These are phyloP conservation scores for Lasioglossum oenotherae DNA, from an alignment of 2,888 invertebrate species.

Conservation along the genomic window DNA sequence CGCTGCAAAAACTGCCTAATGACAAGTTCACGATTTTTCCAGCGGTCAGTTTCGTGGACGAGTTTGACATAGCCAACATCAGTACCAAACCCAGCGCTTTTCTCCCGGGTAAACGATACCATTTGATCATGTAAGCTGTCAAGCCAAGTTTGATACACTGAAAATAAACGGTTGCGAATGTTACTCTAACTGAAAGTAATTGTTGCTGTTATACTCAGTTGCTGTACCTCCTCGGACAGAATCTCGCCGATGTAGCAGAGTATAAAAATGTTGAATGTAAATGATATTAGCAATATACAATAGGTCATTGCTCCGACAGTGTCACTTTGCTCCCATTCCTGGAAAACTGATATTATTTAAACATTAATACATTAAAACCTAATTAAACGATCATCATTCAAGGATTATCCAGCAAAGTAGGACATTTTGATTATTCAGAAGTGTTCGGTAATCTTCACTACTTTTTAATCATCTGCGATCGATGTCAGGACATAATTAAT, in stretches of 20 bases:
- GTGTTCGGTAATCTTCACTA: not conserved
- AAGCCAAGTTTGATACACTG: constrained; percentile 71
- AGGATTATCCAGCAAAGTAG: not conserved
- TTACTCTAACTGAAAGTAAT: not conserved
- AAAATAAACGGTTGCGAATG: not conserved
- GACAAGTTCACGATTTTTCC: constrained; percentile 77
- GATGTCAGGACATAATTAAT: not conserved
- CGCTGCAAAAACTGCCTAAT: constrained; percentile 72
- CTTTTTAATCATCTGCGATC: not conserved
- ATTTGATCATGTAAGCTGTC: constrained; percentile 75
- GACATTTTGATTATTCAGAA: not conserved
- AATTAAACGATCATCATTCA: not conserved
- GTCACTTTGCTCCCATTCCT: constrained; percentile 78
- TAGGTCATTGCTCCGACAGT: constrained; percentile 75
- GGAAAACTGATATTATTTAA: constrained; percentile 47
- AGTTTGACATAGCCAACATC: constrained; percentile 70
- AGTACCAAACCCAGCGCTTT: constrained; percentile 71
- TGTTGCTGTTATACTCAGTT: not conserved
- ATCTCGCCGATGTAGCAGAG: constrained; percentile 79
- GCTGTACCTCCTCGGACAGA: constrained; percentile 74
- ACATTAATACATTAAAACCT: too few relatives aligned
- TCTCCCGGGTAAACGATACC: constrained; percentile 73
- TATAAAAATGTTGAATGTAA: constrained; percentile 79
- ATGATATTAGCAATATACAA: constrained; percentile 73
- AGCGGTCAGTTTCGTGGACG: constrained; percentile 75